Evolutionary conservation across 1,140 invertebrate genomes (phyloP), one percentile per base, ranked within the genome.

Genomic region (Pissodes strobi): DNA sequence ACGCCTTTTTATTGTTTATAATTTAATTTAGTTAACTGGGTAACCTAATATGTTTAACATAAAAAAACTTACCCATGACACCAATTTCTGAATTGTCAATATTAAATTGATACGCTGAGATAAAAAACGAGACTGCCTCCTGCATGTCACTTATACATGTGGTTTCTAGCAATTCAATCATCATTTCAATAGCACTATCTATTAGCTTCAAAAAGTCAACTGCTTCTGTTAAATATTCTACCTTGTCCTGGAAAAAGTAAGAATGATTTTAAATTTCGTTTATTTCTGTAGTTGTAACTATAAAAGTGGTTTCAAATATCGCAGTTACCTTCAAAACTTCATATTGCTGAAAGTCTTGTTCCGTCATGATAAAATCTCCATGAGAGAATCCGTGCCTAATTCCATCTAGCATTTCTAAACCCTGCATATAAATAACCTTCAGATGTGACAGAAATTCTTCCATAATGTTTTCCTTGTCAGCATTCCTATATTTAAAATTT

Each of bases 51-150:
- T 27, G 23, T 52, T 21, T 17, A 17, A 19, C 2, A 2, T 30
- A 15, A 19, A 22, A 15, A 4, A n/a, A 19, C 59, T 56, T 60
- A 74, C 73, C 73, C 53, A 71, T 63, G 9, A 76, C 65, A 6
- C 75, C 75, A 12, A 43, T 27, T 2, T 45, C 13, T 0, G 67
- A 63, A 34, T 74, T 72, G 46, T 76, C 75, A 8, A 78, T 69
- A 22, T 74, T 67, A 53, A 78, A 78, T 37, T 74, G 51, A 39
- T 70, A 75, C 1, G 74, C 71, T 1, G 69, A 52, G 6, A 71
- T 65, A 30, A 77, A 75, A 56, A 76, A 78, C 1, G 72, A 63
- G 13, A 77, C 67, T 3, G 75, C 75, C 53, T 72, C 75, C 6
- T 75, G 69, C 67, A 74, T 71, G 48, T 78, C 76, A 18, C 67